Percentiles rank a stretch among this genome's conserved stretches.
phyloP scores from a whole-genome alignment of 2,888 invertebrate species.

The Ctena decussata region DNA sequence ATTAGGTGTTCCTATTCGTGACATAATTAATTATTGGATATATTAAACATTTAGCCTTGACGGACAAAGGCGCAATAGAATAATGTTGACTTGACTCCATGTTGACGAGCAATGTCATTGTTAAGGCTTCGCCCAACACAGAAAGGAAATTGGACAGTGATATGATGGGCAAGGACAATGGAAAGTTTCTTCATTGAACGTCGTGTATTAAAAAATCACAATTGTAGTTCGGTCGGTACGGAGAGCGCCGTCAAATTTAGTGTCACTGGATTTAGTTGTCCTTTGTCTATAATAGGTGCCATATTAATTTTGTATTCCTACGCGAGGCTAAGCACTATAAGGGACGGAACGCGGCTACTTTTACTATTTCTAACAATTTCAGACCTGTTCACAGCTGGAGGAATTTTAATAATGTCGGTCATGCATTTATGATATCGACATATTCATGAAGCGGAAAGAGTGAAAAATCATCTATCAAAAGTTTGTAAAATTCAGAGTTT shows the following conservation, averaged over 20 bases:
- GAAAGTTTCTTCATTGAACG: background rate
- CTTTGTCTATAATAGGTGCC: constrained; percentile 30
- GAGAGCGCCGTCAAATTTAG: background rate
- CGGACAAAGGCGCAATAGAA: too few species aligned
- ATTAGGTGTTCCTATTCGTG: too few species aligned
- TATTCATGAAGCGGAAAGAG: too few species aligned
- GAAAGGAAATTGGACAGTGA: too few species aligned
- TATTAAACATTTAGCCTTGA: too few species aligned
- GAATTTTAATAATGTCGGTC: background rate
- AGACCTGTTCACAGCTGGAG: background rate
- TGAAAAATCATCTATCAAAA: background rate
- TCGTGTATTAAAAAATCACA: background rate
- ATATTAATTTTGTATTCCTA: constrained; percentile 15
- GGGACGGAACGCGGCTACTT: constrained; percentile 18
- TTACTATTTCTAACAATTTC: background rate
- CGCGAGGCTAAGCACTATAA: constrained; percentile 5
- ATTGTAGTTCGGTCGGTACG: background rate
- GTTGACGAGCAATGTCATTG: too few species aligned
- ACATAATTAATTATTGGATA: too few species aligned
- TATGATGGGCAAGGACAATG: too few species aligned
- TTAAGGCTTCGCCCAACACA: too few species aligned
- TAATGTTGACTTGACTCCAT: too few species aligned
- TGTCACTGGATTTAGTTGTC: constrained; percentile 8
- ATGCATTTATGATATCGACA: background rate
- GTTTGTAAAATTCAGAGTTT: constrained; percentile 60